A percentile compares a stretch with the other conserved stretches of the same genome.
These are phyloP conservation scores for Philopotamus ludificatus DNA, from an alignment of 1,140 invertebrate genomes.

Conservation along the genomic window DNA sequence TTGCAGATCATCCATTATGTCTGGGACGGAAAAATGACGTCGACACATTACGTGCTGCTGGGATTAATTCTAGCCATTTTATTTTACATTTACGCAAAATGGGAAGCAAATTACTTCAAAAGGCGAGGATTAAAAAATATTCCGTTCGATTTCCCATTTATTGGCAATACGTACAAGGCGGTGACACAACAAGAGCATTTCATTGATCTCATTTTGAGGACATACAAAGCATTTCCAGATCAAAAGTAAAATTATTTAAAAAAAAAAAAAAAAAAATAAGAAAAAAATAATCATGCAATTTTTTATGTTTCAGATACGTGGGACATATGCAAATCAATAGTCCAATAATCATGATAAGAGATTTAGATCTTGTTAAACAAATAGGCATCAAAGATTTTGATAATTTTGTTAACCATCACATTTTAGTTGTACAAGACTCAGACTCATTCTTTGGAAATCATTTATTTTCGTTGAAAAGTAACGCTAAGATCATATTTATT, in stretches of 20 bases:
- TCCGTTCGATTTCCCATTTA: slow-evolving; percentile 3
- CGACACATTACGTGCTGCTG: too few species aligned
- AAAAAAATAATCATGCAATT: background rate
- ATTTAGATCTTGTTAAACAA: slow-evolving; percentile 61
- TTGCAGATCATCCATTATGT: too few species aligned
- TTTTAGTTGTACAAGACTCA: slow-evolving; percentile 48
- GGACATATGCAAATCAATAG: slow-evolving; percentile 56
- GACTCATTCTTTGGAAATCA: slow-evolving; percentile 59
- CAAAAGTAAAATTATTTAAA: slow-evolving; percentile 25
- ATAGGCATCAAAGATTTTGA: slow-evolving; percentile 67
- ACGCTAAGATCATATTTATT: too few species aligned
- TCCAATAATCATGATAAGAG: slow-evolving; percentile 58
- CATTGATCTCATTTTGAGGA: background rate
- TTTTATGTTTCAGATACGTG: slow-evolving; percentile 48
- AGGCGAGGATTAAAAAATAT: slow-evolving; percentile 15
- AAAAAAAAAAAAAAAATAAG: background rate
- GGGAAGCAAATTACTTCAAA: slow-evolving; percentile 17
- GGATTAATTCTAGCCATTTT: too few species aligned
- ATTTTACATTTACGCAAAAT: slow-evolving; percentile 12
- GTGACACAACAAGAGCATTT: background rate
- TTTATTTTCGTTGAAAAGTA: slow-evolving; percentile 56
- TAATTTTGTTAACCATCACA: slow-evolving; percentile 60
- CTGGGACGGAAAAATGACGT: too few species aligned
- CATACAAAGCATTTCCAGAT: slow-evolving; percentile 28
- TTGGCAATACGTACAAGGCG: too few species aligned